Conservation (phyloP, 2,888 invertebrate species). For the Parapristionchus giblindavisi region DNA sequence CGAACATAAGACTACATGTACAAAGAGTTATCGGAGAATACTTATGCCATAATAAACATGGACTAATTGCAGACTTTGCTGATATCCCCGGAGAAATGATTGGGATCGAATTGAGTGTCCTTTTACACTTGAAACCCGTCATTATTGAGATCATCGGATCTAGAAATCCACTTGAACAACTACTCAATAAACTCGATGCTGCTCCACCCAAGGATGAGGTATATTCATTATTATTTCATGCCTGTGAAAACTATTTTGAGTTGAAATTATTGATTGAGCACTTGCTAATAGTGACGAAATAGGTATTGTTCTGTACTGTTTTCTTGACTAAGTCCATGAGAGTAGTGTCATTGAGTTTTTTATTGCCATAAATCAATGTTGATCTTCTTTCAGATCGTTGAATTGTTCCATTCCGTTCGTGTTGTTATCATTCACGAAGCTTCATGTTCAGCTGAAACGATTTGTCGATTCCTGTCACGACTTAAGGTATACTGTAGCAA, state of each 20-base stretch:
- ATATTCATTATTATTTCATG: not conserved
- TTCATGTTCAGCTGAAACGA: slow-evolving; percentile 3
- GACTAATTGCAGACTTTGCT: slow-evolving; percentile 44
- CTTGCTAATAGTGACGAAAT: slow-evolving; percentile 38
- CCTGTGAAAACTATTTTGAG: not conserved
- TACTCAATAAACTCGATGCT: slow-evolving; percentile 42
- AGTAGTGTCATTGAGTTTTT: too few species aligned
- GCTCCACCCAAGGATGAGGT: slow-evolving; percentile 40
- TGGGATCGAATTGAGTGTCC: slow-evolving; percentile 39
- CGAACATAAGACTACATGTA: too few species aligned
- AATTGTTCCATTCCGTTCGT: slow-evolving; percentile 21
- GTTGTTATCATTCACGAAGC: slow-evolving; percentile 20
- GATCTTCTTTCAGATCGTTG: not conserved
- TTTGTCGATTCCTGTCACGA: slow-evolving; percentile 18
- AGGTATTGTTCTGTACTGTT: not conserved
- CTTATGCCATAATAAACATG: too few species aligned
- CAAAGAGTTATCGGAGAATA: too few species aligned
- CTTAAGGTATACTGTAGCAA: slow-evolving; percentile 15
- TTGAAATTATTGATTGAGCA: not conserved
- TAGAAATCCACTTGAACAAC: slow-evolving; percentile 45
- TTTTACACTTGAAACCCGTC: slow-evolving; percentile 48
- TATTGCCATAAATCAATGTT: too few species aligned
- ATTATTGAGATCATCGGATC: slow-evolving; percentile 45
- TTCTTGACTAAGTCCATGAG: not conserved
- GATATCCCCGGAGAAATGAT: slow-evolving; percentile 46